Conservation (phyloP, 2,888 invertebrate species). For the Neocrepidodera transversa region DNA sequence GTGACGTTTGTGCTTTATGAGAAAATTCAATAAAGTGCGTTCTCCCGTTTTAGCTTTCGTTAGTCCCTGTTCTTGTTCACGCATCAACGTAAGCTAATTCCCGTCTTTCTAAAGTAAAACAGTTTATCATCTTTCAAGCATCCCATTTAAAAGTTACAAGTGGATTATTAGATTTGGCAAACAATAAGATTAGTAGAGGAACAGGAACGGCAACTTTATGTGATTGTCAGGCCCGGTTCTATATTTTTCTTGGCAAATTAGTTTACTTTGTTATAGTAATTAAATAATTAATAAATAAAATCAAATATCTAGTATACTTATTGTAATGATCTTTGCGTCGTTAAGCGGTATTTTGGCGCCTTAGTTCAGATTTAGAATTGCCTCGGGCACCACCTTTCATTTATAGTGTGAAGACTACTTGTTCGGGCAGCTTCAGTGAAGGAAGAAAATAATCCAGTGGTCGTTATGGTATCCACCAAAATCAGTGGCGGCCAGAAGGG, state of each 20-base stretch:
- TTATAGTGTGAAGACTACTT: too few relatives aligned
- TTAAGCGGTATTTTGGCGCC: too few relatives aligned
- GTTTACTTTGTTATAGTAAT: too few relatives aligned
- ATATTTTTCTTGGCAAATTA: neutral
- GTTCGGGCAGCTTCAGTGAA: too few relatives aligned
- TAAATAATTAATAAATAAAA: too few relatives aligned
- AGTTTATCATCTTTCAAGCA: conserved; percentile 23
- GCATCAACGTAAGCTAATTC: conserved; percentile 20
- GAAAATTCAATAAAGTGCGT: neutral
- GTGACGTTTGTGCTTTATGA: neutral
- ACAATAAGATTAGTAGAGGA: conserved; percentile 11
- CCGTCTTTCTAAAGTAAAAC: conserved; percentile 16
- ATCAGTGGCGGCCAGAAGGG: too few relatives aligned
- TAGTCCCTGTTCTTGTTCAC: conserved; percentile 2
- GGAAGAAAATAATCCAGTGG: too few relatives aligned
- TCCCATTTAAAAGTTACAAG: conserved; percentile 25
- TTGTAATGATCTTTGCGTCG: too few relatives aligned
- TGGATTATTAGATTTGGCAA: conserved; percentile 26
- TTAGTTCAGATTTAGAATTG: too few relatives aligned
- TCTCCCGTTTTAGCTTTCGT: neutral
- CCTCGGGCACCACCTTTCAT: too few relatives aligned
- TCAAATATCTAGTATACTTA: too few relatives aligned
- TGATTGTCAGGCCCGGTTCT: neutral
- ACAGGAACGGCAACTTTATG: neutral
- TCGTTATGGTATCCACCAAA: too few relatives aligned